These are phyloP conservation scores for Taurulus bubalis DNA, from an alignment of 2,113 vertebrate genomes.

Conservation along the genomic window DNA sequence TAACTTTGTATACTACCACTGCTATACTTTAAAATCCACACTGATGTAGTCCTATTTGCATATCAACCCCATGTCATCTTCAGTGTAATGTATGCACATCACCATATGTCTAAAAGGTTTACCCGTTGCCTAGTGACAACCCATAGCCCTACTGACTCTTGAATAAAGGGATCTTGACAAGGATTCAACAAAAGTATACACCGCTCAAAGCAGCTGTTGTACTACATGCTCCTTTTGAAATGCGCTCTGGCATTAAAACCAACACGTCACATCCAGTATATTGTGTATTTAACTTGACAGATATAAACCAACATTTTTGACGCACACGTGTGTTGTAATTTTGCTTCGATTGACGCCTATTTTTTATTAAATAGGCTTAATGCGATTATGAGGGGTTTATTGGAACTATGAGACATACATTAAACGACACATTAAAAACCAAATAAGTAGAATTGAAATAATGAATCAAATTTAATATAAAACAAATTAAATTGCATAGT, in stretches of 20 bases:
- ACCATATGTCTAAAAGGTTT: slow-evolving; percentile 54
- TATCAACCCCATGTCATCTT: slow-evolving; percentile 50
- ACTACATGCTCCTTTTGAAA: slow-evolving; percentile 8
- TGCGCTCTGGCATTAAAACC: slow-evolving; percentile 6
- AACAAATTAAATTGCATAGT: background rate
- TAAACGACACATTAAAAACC: background rate
- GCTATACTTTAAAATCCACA: slow-evolving; percentile 7
- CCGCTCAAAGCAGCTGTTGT: slow-evolving; percentile 31
- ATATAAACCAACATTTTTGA: background rate
- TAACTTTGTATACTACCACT: background rate
- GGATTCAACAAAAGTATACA: slow-evolving; percentile 37
- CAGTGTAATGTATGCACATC: slow-evolving; percentile 40
- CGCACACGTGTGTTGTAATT: background rate
- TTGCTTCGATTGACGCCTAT: background rate
- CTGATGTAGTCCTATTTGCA: slow-evolving; percentile 30
- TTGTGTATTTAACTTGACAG: background rate
- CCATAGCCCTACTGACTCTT: slow-evolving; percentile 50
- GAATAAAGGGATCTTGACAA: slow-evolving; percentile 55
- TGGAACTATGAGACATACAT: background rate
- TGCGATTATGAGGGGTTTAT: background rate
- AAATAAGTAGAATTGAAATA: background rate
- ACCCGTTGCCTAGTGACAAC: slow-evolving; percentile 77
- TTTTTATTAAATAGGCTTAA: background rate
- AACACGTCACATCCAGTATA: background rate
- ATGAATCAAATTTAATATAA: background rate